Base-by-base conservation (phyloP, 2,113 vertebrate species). In the Hypanus sabinus region DNA sequence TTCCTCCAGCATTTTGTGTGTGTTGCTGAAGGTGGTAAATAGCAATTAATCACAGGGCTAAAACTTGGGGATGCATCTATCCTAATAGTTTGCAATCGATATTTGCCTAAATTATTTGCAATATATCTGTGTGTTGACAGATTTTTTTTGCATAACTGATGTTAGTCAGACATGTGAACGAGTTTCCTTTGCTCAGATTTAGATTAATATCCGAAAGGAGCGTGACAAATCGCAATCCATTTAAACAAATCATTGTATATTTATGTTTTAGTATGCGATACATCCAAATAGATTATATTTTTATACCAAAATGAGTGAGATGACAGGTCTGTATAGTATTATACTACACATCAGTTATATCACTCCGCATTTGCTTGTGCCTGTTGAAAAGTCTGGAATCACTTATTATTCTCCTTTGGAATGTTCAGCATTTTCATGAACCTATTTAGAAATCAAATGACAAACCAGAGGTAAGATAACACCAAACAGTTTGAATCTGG, bases 261-360 rank as follows among this genome's bases (percentile, higher is more conserved):
- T 87, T 87, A 27, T 87, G 38, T 60, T 60, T 55, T 55, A 24
- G 55, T 30, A 87, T 79, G 76, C 12, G 11, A 36, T 79, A 36
- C n/a, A 77, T 77, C 81, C 55, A 87, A 60, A 87, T 87, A 87
- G 83, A 46, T 60, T 60, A 87, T 87, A 60, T 87, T 57, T 85
- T 87, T 60, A 87, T 27, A 60, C 83, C 83, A 57, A 55, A 87
- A 57, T 87, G 83, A 87, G 38, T 60, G 83, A 87, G 55, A 30
- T 87, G 55, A 87, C 83, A 55, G 83, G 83, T 46, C 83, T 87
- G 46, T 60, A 55, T 60, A 57, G 60, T 55, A 87, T 87, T 87
- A 87, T 87, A 27, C 2, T 87, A 60, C 83, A 87, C 83, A 60
- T 55, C 38, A 87, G 22, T 87, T 87, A 14, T n/a, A 79, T 79